A percentile compares a stretch with the other conserved stretches of the same genome.
These are phyloP conservation scores for Microtus pennsylvanicus DNA, from an alignment of 2,113 vertebrate genomes.

Conservation along the genomic window DNA sequence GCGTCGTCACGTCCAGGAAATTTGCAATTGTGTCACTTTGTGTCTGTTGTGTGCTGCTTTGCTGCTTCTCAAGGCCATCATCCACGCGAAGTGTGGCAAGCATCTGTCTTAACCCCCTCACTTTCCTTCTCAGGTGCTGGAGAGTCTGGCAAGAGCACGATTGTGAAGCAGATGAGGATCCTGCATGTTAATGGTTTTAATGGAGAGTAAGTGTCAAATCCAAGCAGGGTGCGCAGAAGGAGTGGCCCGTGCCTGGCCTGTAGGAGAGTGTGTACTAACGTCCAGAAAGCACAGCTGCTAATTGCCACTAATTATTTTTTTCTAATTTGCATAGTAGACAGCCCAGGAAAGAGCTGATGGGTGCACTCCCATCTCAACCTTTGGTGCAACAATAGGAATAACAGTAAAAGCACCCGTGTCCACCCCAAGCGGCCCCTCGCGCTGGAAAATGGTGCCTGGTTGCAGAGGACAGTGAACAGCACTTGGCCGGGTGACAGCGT, in stretches of 20 bases:
- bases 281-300: constrained; percentile 58
- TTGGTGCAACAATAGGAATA: constrained; percentile 4
- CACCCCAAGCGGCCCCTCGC: not conserved
- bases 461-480: constrained; percentile 1
- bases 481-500: not conserved
- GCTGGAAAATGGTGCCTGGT: not conserved
- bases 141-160: constrained; percentile 99
- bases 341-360: not conserved
- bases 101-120: constrained; percentile 85
- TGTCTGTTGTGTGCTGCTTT: constrained; percentile 73
- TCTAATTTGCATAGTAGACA: constrained; percentile 16
- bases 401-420: not conserved
- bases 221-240: not conserved
- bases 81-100: constrained; percentile 60
- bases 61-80: not conserved
- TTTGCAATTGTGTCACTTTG: constrained; percentile 62
- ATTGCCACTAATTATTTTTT: not conserved
- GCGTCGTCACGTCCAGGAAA: constrained; percentile 84
- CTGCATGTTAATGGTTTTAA: constrained; percentile 99
- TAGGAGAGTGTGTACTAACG: constrained; percentile 48
- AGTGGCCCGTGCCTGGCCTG: not conserved
- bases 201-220: constrained; percentile 94
- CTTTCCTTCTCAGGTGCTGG: constrained; percentile 94
- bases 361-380: not conserved
- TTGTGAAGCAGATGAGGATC: constrained; percentile 98